Conservation (phyloP, 2,113 vertebrate species). For the Rhabdomys dilectus region DNA sequence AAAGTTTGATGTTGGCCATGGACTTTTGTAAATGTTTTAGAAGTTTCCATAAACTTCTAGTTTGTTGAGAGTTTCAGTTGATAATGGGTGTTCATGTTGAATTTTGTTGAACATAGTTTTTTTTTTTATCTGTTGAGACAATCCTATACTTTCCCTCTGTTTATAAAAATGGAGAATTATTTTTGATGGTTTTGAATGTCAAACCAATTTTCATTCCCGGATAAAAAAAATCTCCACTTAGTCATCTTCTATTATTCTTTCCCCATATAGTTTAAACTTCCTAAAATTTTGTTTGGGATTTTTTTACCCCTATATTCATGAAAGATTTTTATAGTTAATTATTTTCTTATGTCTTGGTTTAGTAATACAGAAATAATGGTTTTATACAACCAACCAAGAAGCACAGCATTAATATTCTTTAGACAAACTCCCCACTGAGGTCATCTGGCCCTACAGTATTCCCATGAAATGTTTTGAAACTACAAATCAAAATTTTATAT, state of each 20-base stretch:
- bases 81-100: background rate
- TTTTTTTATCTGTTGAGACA: background rate
- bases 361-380: background rate
- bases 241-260: background rate
- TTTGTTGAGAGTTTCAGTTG: slow-evolving; percentile 15
- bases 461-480: background rate
- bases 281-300: background rate
- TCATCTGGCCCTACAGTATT: background rate
- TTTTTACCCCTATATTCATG: background rate
- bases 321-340: background rate
- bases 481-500: background rate
- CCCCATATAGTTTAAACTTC: background rate
- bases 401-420: background rate
- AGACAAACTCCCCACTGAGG: background rate
- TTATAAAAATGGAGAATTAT: background rate
- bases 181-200: background rate
- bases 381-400: background rate
- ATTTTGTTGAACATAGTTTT: background rate
- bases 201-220: background rate
- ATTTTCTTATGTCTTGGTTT: background rate
- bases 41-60: background rate
- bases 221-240: background rate
- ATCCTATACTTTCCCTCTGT: background rate
- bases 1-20: background rate
- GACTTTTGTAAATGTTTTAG: background rate